These are phyloP conservation scores for Brenthis hecate DNA, from an alignment of 2,888 invertebrate genomes.

Conservation along the genomic window DNA sequence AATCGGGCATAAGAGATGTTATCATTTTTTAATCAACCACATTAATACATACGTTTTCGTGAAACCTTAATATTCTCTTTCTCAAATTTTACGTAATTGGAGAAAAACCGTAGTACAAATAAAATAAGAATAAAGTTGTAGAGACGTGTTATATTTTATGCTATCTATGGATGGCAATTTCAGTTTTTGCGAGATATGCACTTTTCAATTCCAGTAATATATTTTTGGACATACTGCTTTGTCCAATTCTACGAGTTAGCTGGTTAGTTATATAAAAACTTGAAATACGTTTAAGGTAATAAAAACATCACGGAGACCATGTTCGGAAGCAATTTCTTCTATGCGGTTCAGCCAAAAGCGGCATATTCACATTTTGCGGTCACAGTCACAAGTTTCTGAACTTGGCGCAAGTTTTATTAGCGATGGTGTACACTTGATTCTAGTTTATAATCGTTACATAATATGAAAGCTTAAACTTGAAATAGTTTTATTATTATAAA, in stretches of 20 bases:
- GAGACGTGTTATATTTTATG: too few species aligned
- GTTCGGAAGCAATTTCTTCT: conserved; percentile 38
- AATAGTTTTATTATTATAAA: not conserved
- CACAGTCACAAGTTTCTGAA: conserved; percentile 42
- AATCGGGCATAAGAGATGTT: too few species aligned
- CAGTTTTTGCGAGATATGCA: too few species aligned
- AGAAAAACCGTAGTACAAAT: too few species aligned
- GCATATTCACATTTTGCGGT: conserved; percentile 50
- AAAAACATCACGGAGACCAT: conserved; percentile 31
- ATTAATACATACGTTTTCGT: too few species aligned
- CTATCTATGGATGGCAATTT: too few species aligned
- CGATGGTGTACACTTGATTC: conserved; percentile 20
- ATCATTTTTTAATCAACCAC: too few species aligned
- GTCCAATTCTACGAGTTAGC: conserved; percentile 3
- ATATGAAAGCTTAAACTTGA: not conserved
- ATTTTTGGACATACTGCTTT: not conserved
- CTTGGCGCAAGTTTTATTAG: conserved; percentile 40
- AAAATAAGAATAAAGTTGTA: too few species aligned
- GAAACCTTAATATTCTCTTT: too few species aligned
- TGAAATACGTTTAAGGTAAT: conserved; percentile 25
- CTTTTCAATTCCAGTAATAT: not conserved
- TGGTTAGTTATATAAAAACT: conserved; percentile 9
- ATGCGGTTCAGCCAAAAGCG: conserved; percentile 55
- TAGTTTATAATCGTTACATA: not conserved
- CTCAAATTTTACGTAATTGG: too few species aligned